Percentiles rank a stretch among this genome's conserved stretches.
Evolutionary conservation across 2,113 vertebrate genomes (phyloP).

Genomic region (Clarias magur): DNA sequence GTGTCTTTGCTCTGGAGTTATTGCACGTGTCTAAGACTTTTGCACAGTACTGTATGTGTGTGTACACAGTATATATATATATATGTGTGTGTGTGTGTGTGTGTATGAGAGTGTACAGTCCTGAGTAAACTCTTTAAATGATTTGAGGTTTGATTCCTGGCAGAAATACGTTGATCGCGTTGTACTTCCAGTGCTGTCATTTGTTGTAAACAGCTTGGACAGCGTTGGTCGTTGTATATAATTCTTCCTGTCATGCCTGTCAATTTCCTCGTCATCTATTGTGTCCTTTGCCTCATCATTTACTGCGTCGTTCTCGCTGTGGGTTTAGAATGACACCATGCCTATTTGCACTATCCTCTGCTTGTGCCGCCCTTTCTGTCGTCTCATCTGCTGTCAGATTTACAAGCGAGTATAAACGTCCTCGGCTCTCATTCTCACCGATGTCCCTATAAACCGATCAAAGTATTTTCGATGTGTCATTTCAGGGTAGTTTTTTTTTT

Average conservation of each 20-base stretch:
- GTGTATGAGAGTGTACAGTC: background rate
- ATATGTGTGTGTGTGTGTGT: too few relatives aligned
- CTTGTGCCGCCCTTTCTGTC: background rate
- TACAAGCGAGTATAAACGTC: background rate
- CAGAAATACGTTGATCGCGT: background rate
- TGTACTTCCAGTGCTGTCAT: background rate
- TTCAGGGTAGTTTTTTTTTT: background rate
- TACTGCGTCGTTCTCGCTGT: background rate
- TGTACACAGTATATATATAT: too few relatives aligned
- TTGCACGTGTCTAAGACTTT: too few relatives aligned
- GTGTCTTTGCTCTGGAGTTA: too few relatives aligned
- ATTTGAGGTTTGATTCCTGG: background rate
- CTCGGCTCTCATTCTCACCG: background rate
- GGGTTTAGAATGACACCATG: background rate
- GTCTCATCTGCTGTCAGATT: background rate
- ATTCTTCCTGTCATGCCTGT: background rate
- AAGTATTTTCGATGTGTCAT: background rate
- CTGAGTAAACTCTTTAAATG: background rate
- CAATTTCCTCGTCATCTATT: background rate
- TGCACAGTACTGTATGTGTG: too few relatives aligned
- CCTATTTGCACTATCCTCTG: background rate
- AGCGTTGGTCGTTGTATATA: background rate
- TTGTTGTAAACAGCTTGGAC: background rate
- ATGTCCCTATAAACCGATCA: background rate
- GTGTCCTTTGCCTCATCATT: background rate